These are phyloP conservation scores for Neoscelio sp. DNA, from an alignment of 2,888 invertebrate species.

Conservation along the genomic window DNA sequence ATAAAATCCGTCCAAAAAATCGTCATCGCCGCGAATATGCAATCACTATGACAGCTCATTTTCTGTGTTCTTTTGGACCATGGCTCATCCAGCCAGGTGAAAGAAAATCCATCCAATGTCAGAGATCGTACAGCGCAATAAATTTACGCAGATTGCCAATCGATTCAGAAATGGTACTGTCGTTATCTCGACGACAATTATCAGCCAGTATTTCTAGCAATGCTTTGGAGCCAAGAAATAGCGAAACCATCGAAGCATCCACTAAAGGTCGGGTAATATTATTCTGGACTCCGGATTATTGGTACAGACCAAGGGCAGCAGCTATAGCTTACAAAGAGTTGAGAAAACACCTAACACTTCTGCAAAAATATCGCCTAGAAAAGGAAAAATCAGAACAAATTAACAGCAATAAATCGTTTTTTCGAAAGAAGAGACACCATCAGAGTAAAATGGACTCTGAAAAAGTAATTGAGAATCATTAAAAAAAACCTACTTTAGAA, in stretches of 20 bases:
- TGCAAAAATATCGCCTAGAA: slow-evolving; percentile 67
- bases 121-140: slow-evolving; percentile 82
- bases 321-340: slow-evolving; percentile 82
- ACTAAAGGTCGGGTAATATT: slow-evolving; percentile 80
- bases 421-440: slow-evolving; percentile 11
- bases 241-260: slow-evolving; percentile 59
- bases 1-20: slow-evolving; percentile 19
- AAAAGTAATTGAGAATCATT: slow-evolving; percentile 18
- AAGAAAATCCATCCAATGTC: slow-evolving; percentile 82
- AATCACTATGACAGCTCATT: slow-evolving; percentile 83
- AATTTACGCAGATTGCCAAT: slow-evolving; percentile 79
- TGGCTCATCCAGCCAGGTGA: slow-evolving; percentile 83
- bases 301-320: slow-evolving; percentile 84
- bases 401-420: slow-evolving; percentile 5
- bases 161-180: slow-evolving; percentile 82
- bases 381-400: slow-evolving; percentile 38
- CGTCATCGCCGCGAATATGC: slow-evolving; percentile 83
- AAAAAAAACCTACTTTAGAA: neutral
- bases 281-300: slow-evolving; percentile 85
- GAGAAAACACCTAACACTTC: slow-evolving; percentile 78
- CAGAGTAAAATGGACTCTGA: slow-evolving; percentile 1
- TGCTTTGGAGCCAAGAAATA: slow-evolving; percentile 74
- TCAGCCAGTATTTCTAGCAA: slow-evolving; percentile 83
- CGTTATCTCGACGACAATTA: slow-evolving; percentile 83
- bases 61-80: slow-evolving; percentile 84